Evolutionary conservation across 2,797 vertebrate genomes (phyloP).

Genomic region (Melopsittacus undulatus): DNA sequence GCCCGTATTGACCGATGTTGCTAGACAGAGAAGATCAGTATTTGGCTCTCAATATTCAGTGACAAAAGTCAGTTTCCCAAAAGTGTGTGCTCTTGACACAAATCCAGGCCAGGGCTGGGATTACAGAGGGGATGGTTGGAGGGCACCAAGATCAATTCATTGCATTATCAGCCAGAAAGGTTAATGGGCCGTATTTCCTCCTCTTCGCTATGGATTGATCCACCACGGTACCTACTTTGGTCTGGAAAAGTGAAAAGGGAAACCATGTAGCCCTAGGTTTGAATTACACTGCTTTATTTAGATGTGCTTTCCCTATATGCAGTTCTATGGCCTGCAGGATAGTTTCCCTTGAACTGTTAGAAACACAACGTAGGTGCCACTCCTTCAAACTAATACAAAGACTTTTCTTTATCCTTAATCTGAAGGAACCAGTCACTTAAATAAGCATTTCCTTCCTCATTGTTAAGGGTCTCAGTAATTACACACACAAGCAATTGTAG

Average conservation of each 20-base stretch:
- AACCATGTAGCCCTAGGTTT: neutral
- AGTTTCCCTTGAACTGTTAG: neutral
- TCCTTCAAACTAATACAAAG: neutral
- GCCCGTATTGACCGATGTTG: neutral
- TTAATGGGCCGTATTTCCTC: neutral
- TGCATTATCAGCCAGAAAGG: neutral
- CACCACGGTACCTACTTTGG: neutral
- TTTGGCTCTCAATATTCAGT: neutral
- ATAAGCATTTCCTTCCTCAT: neutral
- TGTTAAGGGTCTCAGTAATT: conserved; percentile 7
- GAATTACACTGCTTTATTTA: neutral
- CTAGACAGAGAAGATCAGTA: neutral
- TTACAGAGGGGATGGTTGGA: neutral
- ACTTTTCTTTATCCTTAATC: neutral
- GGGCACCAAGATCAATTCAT: rapidly evolving
- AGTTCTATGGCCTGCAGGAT: neutral
- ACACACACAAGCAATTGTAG: neutral
- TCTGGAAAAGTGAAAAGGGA: neutral
- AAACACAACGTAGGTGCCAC: neutral
- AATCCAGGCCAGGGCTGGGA: neutral
- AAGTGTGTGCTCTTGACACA: neutral
- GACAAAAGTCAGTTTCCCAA: neutral
- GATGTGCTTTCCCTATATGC: neutral
- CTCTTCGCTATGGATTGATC: neutral
- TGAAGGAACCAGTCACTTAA: neutral